Evolutionary conservation across 2,113 vertebrate genomes (phyloP).

Genomic region (Bos javanicus): DNA sequence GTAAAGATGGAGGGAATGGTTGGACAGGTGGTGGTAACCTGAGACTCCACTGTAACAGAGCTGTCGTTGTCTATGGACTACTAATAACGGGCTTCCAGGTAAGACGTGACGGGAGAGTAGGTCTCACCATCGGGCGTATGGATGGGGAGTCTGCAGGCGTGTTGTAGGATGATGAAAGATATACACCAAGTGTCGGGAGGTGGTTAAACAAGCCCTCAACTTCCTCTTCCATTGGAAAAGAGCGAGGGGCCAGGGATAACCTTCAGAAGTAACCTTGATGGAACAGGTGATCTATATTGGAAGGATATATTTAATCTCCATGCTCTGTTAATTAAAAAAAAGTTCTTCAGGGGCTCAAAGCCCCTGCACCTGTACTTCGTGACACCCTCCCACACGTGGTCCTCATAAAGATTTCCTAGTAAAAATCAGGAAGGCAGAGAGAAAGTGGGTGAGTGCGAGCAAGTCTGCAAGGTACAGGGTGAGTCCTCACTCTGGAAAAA

Average conservation of each 20-base stretch:
- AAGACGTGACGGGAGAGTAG: neutral
- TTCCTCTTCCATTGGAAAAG: conserved; percentile 1
- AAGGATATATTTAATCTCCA: conserved; percentile 21
- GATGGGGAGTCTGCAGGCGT: neutral
- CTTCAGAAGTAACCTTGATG: conserved; percentile 11
- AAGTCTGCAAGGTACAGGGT: neutral
- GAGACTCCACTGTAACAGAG: neutral
- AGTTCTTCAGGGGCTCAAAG: neutral
- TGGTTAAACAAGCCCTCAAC: neutral
- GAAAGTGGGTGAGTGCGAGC: neutral
- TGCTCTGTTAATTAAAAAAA: conserved; percentile 25
- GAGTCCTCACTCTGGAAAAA: conserved; percentile 30
- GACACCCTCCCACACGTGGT: neutral
- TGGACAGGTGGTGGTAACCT: neutral
- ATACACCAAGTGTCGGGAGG: neutral
- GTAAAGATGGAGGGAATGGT: neutral
- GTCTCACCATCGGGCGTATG: neutral
- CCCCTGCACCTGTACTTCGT: neutral
- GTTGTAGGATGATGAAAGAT: neutral
- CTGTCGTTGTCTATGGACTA: neutral
- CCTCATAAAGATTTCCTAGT: conserved; percentile 17
- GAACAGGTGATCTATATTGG: neutral
- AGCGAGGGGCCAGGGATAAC: neutral
- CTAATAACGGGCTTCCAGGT: neutral
- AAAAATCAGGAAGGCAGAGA: neutral